Evolutionary conservation across 2,888 invertebrate genomes (phyloP).

Genomic region (Apamea sordens): DNA sequence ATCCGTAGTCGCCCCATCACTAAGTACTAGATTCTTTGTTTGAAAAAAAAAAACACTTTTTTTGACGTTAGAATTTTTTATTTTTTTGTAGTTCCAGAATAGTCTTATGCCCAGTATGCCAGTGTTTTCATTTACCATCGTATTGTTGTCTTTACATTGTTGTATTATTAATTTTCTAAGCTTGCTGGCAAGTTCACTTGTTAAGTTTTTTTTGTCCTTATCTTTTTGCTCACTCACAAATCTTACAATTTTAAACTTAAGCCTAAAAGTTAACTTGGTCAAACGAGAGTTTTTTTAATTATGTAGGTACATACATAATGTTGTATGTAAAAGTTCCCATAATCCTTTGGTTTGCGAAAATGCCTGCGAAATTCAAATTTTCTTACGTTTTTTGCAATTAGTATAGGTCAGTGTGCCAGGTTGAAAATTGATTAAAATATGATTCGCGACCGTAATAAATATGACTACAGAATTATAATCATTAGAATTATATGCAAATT

Average conservation of each 20-base stretch:
- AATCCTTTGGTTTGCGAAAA: not conserved
- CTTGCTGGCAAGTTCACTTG: not conserved
- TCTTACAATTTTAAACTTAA: too few species aligned
- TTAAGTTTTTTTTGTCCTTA: not conserved
- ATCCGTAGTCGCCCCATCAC: not conserved
- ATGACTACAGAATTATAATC: too few species aligned
- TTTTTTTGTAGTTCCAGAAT: not conserved
- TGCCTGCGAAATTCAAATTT: too few species aligned
- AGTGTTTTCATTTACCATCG: not conserved
- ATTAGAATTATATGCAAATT: too few species aligned
- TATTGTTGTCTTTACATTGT: not conserved
- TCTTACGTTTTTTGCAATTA: too few species aligned
- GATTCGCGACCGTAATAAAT: too few species aligned
- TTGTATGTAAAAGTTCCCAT: not conserved
- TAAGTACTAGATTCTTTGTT: not conserved
- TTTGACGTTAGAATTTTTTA: not conserved
- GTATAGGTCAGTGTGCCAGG: too few species aligned
- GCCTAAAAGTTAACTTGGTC: not conserved
- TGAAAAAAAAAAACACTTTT: not conserved
- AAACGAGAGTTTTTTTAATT: not conserved
- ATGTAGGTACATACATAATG: not conserved
- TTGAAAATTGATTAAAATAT: too few species aligned
- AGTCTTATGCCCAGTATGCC: not conserved
- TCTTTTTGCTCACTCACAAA: too few species aligned
- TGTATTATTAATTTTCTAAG: not conserved